phyloP scores from a whole-genome alignment of 2,797 vertebrate genomes.

The Morus bassanus region DNA sequence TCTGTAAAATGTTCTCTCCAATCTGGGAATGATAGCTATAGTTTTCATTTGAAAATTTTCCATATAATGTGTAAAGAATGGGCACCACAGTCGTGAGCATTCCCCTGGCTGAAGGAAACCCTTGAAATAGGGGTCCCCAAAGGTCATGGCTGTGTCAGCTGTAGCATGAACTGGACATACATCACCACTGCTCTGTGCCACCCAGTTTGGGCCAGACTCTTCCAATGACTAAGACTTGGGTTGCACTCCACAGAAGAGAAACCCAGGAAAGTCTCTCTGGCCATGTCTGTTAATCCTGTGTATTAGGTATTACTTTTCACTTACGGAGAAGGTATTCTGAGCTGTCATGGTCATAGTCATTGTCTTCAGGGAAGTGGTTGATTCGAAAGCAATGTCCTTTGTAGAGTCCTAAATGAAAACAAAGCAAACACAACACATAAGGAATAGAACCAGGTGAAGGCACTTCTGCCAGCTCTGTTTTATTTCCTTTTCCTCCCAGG shows the following conservation, averaged over 20 bases:
- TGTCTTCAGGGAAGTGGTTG: conserved; percentile 99
- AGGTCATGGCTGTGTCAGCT: not conserved
- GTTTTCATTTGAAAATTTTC: not conserved
- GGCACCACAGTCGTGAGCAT: not conserved
- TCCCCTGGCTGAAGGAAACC: not conserved
- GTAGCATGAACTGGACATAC: rapidly evolving
- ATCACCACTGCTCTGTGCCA: not conserved
- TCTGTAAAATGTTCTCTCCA: not conserved
- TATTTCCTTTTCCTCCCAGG: not conserved
- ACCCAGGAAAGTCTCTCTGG: not conserved
- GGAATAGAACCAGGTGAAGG: not conserved
- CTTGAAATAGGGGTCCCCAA: not conserved
- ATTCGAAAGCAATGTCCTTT: conserved; percentile 96
- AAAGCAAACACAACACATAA: not conserved
- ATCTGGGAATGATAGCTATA: not conserved
- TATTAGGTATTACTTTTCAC: conserved; percentile 20
- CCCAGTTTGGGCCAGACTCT: not conserved
- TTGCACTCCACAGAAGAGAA: not conserved
- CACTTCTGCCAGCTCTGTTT: not conserved
- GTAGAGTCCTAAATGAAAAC: conserved; percentile 84
- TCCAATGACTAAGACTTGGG: not conserved
- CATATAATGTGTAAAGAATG: not conserved
- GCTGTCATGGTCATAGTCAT: conserved; percentile 97
- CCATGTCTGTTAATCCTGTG: not conserved
- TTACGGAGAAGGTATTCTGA: conserved; percentile 98